phyloP scores from a whole-genome alignment of 2,888 invertebrate genomes.

The Erebia epiphron region DNA sequence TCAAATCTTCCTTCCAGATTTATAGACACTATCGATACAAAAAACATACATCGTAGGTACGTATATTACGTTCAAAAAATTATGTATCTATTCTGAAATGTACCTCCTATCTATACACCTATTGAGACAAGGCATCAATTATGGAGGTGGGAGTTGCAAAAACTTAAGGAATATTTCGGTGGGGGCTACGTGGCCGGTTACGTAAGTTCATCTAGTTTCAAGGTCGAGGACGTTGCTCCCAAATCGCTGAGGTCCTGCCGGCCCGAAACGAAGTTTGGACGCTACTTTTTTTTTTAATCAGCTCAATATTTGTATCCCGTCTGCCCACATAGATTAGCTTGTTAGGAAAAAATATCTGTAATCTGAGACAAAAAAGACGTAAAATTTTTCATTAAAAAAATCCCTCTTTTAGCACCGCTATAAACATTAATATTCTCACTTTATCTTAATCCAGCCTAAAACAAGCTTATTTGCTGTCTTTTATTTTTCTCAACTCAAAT shows the following conservation, averaged over 20 bases:
- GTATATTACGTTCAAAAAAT: conserved; percentile 5
- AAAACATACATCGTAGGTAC: background rate
- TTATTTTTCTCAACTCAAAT: conserved; percentile 1
- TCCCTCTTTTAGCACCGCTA: background rate
- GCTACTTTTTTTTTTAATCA: conserved; percentile 61
- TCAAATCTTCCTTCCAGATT: conserved; percentile 2
- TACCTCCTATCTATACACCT: conserved; percentile 30
- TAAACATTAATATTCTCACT: background rate
- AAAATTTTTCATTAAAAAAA: background rate
- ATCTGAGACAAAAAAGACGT: background rate
- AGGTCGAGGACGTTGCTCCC: conserved; percentile 82
- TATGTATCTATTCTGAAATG: conserved; percentile 14
- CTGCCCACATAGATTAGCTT: conserved; percentile 30
- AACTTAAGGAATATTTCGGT: conserved; percentile 74
- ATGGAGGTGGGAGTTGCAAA: conserved; percentile 71
- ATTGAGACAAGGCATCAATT: conserved; percentile 41
- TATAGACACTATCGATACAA: conserved; percentile 14
- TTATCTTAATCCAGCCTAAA: background rate
- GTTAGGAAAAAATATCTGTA: background rate
- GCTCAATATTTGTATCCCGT: conserved; percentile 36
- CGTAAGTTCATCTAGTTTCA: conserved; percentile 82
- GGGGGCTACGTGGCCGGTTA: conserved; percentile 75
- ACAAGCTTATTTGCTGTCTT: background rate
- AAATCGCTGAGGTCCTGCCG: conserved; percentile 77
- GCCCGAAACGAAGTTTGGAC: conserved; percentile 63